Conservation (phyloP, 2,888 invertebrate genomes). For the Cheilosia vulpina region DNA sequence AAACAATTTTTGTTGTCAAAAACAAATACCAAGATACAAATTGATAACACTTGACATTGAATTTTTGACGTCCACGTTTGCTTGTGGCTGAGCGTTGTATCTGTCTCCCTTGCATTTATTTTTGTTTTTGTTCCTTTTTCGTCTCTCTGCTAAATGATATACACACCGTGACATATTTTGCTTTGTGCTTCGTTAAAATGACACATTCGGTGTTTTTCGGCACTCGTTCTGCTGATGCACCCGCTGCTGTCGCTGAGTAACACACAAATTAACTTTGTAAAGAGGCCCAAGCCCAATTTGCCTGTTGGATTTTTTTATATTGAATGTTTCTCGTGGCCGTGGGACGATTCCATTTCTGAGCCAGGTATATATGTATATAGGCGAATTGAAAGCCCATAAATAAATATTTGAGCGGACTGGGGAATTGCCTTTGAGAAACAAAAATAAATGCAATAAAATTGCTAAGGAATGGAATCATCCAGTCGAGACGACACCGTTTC, state of each 20-base stretch:
- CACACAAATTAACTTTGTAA: constrained; percentile 12
- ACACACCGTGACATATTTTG: constrained; percentile 35
- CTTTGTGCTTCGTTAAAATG: constrained; percentile 25
- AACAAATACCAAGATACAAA: constrained; percentile 8
- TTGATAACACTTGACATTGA: constrained; percentile 42
- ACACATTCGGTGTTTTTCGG: constrained; percentile 23
- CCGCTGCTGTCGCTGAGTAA: neutral
- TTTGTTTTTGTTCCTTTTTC: constrained; percentile 6
- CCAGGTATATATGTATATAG: neutral
- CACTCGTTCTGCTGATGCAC: neutral
- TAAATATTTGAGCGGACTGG: neutral
- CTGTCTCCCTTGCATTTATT: constrained; percentile 35
- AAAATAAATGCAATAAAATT: constrained; percentile 30
- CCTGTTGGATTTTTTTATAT: neutral
- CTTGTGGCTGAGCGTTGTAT: constrained; percentile 3
- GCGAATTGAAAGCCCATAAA: neutral
- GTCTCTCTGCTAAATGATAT: neutral
- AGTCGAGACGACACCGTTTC: neutral
- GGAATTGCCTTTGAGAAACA: neutral
- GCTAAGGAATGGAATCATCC: constrained; percentile 8
- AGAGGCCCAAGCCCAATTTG: constrained; percentile 9
- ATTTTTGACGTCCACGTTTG: constrained; percentile 24
- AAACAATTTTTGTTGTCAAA: constrained; percentile 6
- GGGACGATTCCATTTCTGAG: neutral
- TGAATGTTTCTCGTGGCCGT: neutral